phyloP scores from a whole-genome alignment of 2,888 invertebrate genomes.

The Eupithecia exiguata region DNA sequence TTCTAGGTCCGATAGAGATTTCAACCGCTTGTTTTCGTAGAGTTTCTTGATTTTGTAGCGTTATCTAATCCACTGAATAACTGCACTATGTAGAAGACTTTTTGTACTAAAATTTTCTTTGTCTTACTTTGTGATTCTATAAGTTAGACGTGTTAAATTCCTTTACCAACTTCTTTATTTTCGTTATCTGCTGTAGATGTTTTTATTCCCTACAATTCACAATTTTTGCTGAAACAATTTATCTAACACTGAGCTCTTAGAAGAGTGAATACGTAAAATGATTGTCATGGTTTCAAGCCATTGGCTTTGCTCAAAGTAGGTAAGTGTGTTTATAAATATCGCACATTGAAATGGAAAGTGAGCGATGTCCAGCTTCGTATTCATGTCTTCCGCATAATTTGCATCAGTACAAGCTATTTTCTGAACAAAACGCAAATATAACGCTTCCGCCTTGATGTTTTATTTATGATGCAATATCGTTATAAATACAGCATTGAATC shows the following conservation, averaged over 20 bases:
- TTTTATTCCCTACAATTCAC: background rate
- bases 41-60: background rate
- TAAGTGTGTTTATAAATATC: slow-evolving; percentile 18
- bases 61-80: background rate
- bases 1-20: slow-evolving; percentile 20
- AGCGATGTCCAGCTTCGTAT: slow-evolving; percentile 42
- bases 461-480: slow-evolving; percentile 51
- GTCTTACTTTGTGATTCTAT: too few species aligned
- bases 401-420: slow-evolving; percentile 55
- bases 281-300: background rate
- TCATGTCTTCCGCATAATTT: slow-evolving; percentile 59
- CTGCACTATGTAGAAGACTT: background rate
- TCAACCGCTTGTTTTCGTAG: background rate
- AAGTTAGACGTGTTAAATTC: background rate
- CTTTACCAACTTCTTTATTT: background rate
- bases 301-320: background rate
- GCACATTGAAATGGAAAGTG: slow-evolving; percentile 50
- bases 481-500: slow-evolving; percentile 1
- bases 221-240: background rate
- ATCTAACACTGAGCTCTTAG: background rate
- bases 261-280: background rate
- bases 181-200: too few species aligned
- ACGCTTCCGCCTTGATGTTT: slow-evolving; percentile 58
- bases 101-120: background rate
- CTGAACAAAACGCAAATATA: slow-evolving; percentile 61